These are phyloP conservation scores for Drosophila grimshawi DNA, from an alignment of 1,140 invertebrate genomes.

Conservation along the genomic window DNA sequence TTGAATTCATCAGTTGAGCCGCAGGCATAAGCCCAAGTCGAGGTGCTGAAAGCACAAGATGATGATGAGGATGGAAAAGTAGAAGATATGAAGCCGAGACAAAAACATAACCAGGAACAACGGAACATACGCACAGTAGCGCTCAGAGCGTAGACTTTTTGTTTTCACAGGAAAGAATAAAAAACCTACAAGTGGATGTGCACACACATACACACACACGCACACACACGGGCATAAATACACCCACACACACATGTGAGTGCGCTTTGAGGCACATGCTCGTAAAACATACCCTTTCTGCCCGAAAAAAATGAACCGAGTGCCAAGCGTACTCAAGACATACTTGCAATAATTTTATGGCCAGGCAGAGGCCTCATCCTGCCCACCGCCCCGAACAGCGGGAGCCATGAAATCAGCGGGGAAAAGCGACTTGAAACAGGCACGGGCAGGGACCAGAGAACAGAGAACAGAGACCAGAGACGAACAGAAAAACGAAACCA, in stretches of 20 bases:
- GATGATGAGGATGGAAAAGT: conserved; percentile 13
- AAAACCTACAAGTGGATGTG: conserved; percentile 77
- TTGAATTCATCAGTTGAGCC: conserved; percentile 49
- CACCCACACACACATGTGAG: conserved; percentile 48
- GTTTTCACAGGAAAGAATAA: conserved; percentile 78
- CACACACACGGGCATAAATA: conserved; percentile 19
- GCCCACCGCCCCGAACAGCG: conserved; percentile 26
- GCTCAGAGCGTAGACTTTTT: conserved; percentile 67
- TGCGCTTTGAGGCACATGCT: conserved; percentile 67
- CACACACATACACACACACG: conserved; percentile 26
- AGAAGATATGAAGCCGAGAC: conserved; percentile 25
- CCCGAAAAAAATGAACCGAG: conserved; percentile 64
- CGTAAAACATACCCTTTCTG: conserved; percentile 76
- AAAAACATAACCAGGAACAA: conserved; percentile 47
- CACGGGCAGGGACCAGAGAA: conserved; percentile 22
- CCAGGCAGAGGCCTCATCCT: conserved; percentile 65
- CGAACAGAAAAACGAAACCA: conserved; percentile 63
- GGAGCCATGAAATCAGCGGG: conserved; percentile 75
- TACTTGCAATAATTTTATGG: conserved; percentile 82
- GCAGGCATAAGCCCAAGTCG: conserved; percentile 45
- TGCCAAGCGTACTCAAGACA: conserved; percentile 79
- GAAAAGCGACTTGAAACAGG: conserved; percentile 57
- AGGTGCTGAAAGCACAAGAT: conserved; percentile 33
- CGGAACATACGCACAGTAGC: conserved; percentile 52
- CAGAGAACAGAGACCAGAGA: conserved; percentile 34